Evolutionary conservation across 2,797 vertebrate genomes (phyloP), one percentile per base, ranked within the genome.

Genomic region (Esox masquinongy): DNA sequence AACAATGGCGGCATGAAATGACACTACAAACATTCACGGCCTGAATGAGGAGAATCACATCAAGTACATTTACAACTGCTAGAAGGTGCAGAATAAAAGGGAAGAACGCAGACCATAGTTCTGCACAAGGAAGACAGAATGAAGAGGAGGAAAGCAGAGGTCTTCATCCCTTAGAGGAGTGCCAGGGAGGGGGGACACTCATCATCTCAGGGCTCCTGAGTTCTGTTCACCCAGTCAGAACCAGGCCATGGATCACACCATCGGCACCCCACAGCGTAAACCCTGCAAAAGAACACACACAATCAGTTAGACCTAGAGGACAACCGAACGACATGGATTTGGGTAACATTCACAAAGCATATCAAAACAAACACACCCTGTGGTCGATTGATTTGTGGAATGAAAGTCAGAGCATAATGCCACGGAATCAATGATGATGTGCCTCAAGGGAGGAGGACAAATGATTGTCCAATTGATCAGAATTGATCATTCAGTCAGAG

Each of bases 151-250:
- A 86, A 56, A 31, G 63, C 31, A 63, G 75, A 72, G 69, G 73
- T 70, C 84, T 87, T 89, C 89, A 92, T 92, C 77, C 74, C 84
- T 87, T 16, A 78, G 78, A 72, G 61, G 74, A 61, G 50, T 71
- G 76, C 77, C 70, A 59, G 59, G 63, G 36, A 1, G 39, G 73
- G 67, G 11, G 34, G 67, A 47, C 67, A 69, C 73, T 76, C 56
- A 24, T 67, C 83, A 86, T 85, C 74, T 82, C 77, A 84, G 43
- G 56, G 75, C 79, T 78, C 51, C 59, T 50, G 67, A 63, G 70
- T 71, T 29, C 24, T 56, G 73, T 51, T 78, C 50, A 70, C 47
- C 73, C 19, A 66, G 29, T 74, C 63, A 70, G 26, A 11, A 72
- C 50, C 73, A 71, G 76, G 72, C 24, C 59, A 39, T 80, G 53